A percentile compares a stretch with the other conserved stretches of the same genome.
These are phyloP conservation scores for Regulus satrapa DNA, from an alignment of 2,113 vertebrate genomes.

Conservation along the genomic window DNA sequence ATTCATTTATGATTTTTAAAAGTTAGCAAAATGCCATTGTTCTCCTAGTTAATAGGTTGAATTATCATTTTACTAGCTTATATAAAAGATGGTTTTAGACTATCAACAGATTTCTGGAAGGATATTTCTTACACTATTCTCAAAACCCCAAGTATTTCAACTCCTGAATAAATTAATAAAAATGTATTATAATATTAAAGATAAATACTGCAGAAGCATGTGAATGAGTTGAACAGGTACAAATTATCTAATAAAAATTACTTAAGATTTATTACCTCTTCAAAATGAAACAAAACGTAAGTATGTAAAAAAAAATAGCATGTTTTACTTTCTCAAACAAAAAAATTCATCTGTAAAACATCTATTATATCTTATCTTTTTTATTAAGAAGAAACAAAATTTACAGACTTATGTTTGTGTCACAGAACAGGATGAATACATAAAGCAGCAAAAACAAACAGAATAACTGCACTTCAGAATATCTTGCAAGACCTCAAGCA, in stretches of 20 bases:
- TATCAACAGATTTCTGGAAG: constrained; percentile 4
- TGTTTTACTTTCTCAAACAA: neutral
- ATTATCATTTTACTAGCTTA: constrained; percentile 34
- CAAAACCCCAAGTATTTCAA: neutral
- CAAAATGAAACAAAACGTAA: neutral
- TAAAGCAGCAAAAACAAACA: neutral
- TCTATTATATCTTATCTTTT: neutral
- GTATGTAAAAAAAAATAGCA: neutral
- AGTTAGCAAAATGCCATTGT: constrained; percentile 1
- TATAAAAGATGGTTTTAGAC: constrained; percentile 28
- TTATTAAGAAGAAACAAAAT: neutral
- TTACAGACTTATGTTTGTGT: neutral
- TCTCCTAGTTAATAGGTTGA: neutral
- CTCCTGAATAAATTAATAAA: neutral
- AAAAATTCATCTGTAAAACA: neutral
- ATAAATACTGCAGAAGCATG: neutral
- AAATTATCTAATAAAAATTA: neutral
- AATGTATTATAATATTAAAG: neutral
- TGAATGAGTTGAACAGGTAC: neutral
- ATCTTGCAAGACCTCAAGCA: neutral
- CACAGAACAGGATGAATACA: neutral
- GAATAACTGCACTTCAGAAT: neutral
- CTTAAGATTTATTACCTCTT: neutral
- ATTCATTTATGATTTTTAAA: neutral
- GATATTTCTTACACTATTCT: neutral